Base-by-base conservation (phyloP, 1,140 invertebrate species). In the Plutomurus gul region DNA sequence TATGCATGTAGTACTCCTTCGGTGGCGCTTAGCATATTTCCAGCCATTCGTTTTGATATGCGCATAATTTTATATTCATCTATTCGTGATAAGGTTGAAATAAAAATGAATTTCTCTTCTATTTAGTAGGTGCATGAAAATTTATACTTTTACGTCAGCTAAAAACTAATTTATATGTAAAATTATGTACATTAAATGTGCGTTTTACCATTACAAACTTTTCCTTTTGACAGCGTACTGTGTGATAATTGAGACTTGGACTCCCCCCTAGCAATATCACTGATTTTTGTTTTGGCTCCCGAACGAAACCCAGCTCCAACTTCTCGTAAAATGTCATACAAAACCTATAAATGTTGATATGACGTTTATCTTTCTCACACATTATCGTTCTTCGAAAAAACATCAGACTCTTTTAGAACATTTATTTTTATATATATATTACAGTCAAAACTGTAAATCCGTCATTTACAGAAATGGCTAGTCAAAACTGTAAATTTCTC, bases 241-340 rank as follows among this genome's bases (percentile, higher is more conserved):
- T 82, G 70, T 5, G 76, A 40, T 13, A 82, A 22, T 39, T 82
- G 79, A 73, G 79, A 70, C 51, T 82, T 84, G 1, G 83, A 84
- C 4, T 84, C 83, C 10, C 83, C 83, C 3, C 81, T n/a, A 10
- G 83, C 83, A 56, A 84, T 84, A 43, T 84, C 83, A 79, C 83
- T 82, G 25, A 84, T 84, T 76, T 84, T 84, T 37, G 83, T 82
- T 51, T 81, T 84, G 1, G 83, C 83, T 0, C 71, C 83, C 13
- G 79, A 79, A 22, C 83, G 33, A 13, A 84, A 82, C 40, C 82
- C 83, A 16, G 46, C 77, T 25, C 83, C 83, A 49, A 82, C 83
- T 75, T 84, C 77, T 40, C 75, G 51, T 22, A 84, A 71, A 75
- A 84, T 81, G 33, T 84, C 81, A 37, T 82, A 70, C n/a, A 84